Evolutionary conservation across 2,113 vertebrate genomes (phyloP).

Genomic region (Lutjanus erythropterus): DNA sequence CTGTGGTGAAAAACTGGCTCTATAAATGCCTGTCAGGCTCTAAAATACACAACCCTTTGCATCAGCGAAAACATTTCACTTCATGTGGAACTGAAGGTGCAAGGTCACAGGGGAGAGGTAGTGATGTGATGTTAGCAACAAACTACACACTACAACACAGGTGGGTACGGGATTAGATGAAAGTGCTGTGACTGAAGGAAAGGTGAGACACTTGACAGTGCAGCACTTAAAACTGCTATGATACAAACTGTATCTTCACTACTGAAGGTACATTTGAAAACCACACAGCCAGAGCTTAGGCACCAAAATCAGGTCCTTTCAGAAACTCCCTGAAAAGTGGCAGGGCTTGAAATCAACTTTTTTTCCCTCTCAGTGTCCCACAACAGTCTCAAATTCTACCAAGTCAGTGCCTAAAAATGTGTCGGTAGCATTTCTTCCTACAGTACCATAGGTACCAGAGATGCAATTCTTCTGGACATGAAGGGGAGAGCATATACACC

Average conservation of each 20-base stretch:
- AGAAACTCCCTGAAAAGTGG: too few relatives aligned
- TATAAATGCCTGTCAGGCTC: background rate
- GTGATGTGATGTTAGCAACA: slow-evolving; percentile 7
- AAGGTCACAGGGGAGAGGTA: slow-evolving; percentile 24
- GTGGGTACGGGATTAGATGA: slow-evolving; percentile 9
- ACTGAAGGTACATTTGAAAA: background rate
- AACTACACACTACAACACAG: background rate
- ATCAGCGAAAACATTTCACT: slow-evolving; percentile 22
- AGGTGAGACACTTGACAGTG: slow-evolving; percentile 3
- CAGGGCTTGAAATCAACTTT: too few relatives aligned
- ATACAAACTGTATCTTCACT: background rate
- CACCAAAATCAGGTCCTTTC: background rate
- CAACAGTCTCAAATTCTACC: too few relatives aligned
- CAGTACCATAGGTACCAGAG: too few relatives aligned
- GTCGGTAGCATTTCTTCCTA: too few relatives aligned
- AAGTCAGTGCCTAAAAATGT: too few relatives aligned
- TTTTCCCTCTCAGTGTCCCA: too few relatives aligned
- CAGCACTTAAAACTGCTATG: background rate
- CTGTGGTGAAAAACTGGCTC: background rate
- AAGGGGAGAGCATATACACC: too few relatives aligned
- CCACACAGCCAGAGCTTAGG: background rate
- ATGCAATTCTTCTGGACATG: too few relatives aligned
- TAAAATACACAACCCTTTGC: slow-evolving; percentile 15
- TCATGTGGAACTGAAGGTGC: slow-evolving; percentile 27
- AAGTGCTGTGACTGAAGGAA: slow-evolving; percentile 1